A percentile compares a stretch with the other conserved stretches of the same genome.
Evolutionary conservation across 1,140 invertebrate species (phyloP).

Genomic region (Heliconius eleuchia): DNA sequence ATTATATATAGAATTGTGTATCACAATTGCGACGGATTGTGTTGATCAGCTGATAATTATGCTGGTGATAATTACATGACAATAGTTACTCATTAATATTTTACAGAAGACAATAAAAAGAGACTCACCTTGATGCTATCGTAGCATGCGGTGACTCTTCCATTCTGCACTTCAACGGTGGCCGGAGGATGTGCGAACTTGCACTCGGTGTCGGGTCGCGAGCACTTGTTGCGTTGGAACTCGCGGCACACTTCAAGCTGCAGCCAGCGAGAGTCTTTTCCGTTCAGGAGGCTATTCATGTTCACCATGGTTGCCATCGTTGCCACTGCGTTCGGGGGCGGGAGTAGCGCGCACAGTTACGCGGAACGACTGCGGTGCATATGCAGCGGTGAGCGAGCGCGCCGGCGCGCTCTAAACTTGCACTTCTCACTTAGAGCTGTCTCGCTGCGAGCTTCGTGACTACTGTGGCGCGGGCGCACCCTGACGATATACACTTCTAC

Average conservation of each 20-base stretch:
- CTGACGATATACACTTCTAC: slow-evolving; percentile 59
- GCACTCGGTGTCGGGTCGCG: slow-evolving; percentile 98
- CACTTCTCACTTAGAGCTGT: slow-evolving; percentile 55
- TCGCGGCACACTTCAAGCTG: slow-evolving; percentile 99
- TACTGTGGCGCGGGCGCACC: slow-evolving; percentile 53
- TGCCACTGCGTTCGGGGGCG: slow-evolving; percentile 57
- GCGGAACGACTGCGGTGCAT: slow-evolving; percentile 73
- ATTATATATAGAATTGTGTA: background rate
- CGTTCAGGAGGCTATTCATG: slow-evolving; percentile 97
- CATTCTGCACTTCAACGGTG: slow-evolving; percentile 99
- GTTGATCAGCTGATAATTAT: background rate
- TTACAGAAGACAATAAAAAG: background rate
- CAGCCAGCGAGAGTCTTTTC: slow-evolving; percentile 99
- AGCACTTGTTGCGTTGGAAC: slow-evolving; percentile 99
- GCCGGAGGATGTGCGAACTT: slow-evolving; percentile 99
- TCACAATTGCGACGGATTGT: background rate
- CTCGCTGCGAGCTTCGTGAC: slow-evolving; percentile 40
- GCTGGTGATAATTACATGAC: background rate
- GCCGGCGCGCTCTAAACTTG: slow-evolving; percentile 66
- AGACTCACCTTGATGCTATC: slow-evolving; percentile 99
- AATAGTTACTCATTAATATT: background rate
- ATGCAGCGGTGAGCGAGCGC: slow-evolving; percentile 70
- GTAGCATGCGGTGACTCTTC: slow-evolving; percentile 99
- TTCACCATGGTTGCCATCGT: slow-evolving; percentile 96
- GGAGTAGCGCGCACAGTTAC: slow-evolving; percentile 64